Evolutionary conservation across 2,888 invertebrate species (phyloP).

Genomic region (Fissipunctia ypsillon): DNA sequence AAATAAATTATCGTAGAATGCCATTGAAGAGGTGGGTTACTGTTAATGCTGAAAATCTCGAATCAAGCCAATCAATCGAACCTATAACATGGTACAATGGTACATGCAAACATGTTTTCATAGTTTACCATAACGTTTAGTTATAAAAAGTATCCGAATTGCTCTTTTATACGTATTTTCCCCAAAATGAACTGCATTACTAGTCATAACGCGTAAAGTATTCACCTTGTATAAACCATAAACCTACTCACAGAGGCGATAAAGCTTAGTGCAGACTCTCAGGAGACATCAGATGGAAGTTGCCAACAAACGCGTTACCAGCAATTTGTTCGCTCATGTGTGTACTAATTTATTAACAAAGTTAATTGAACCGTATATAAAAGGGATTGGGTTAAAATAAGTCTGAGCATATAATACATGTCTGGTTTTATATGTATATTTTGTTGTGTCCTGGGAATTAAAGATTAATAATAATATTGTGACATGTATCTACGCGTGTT

Average conservation of each 20-base stretch:
- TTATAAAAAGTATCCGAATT: too few relatives aligned
- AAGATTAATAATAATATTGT: constrained; percentile 14
- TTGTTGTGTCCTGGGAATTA: not conserved
- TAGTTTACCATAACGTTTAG: too few relatives aligned
- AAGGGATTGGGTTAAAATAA: constrained; percentile 37
- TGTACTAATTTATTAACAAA: constrained; percentile 42
- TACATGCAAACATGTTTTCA: too few relatives aligned
- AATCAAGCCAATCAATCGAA: too few relatives aligned
- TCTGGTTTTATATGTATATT: not conserved
- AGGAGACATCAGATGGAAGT: constrained; percentile 41
- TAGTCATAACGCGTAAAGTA: not conserved
- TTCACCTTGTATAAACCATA: constrained; percentile 9
- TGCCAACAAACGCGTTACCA: constrained; percentile 45
- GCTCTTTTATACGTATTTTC: not conserved
- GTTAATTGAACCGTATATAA: constrained; percentile 51
- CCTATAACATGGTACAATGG: too few relatives aligned
- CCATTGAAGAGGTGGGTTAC: too few relatives aligned
- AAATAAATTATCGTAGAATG: too few relatives aligned
- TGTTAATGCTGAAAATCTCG: too few relatives aligned
- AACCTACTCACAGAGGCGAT: constrained; percentile 30
- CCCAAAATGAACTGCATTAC: not conserved
- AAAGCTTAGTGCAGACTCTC: constrained; percentile 50
- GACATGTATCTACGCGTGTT: not conserved
- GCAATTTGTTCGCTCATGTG: constrained; percentile 51
- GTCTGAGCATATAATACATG: constrained; percentile 9